Base-by-base conservation (phyloP, 2,113 vertebrate species). In the Siphamia tubifer region DNA sequence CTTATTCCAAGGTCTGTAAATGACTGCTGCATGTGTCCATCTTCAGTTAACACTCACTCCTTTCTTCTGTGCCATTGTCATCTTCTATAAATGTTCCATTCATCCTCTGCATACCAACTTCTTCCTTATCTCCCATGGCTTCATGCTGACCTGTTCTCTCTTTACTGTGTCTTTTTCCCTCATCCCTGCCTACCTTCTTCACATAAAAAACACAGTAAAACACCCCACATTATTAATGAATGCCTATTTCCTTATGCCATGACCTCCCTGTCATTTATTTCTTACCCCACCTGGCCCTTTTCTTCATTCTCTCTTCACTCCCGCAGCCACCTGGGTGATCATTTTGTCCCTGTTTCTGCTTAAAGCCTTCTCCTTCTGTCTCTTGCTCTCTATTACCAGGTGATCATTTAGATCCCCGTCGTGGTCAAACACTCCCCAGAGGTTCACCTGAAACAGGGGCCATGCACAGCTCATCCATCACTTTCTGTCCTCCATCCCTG, bases 381-480 rank as follows among this genome's bases (percentile, higher is more conserved):
- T 35, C 12, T 19, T 8, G 12, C 27, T 49, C 61, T 79, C 68
- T 64, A 68, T 81, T 58, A 69, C 63, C 13, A 38, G 73, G 58
- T 66, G 63, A 83, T 76, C 73, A 69, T 78, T 76, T 62, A 74
- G 75, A 83, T 76, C 74, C 61, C 57, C 23, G 10, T 19, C 40
- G 30, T 48, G 70, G 65, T 77, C 76, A 67, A 74, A 68, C 55
- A 43, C 55, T 80, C 79, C 72, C 48, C 10, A 15, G 82, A 75
- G 82, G 77, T 80, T 77, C 80, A 76, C 67, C 78, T 68, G 80
- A 56, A 81, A 69, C 73, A 15, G 70, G 79, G 80, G 78, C 47
- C 83, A 45, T 8, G 61, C 27, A 32, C 38, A 6, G 45, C 81
- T 85, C 82, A 86, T 86, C 85, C 82, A 87, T 89, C 87, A 85